These are phyloP conservation scores for Nettapus auritus DNA, from an alignment of 2,113 vertebrate genomes.

Conservation along the genomic window DNA sequence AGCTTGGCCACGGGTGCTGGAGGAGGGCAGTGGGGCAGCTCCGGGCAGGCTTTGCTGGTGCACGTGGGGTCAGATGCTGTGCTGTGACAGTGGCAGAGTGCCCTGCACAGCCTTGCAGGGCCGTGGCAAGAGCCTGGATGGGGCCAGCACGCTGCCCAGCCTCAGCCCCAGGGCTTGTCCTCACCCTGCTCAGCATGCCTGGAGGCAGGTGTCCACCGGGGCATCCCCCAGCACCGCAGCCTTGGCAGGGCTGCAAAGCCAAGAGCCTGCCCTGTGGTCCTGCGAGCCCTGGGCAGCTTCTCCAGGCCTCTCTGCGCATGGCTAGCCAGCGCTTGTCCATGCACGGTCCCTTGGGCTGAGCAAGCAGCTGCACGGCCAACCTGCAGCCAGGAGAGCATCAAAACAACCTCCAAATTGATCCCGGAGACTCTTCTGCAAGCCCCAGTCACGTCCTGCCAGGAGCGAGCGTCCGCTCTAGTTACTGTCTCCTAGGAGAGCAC, in stretches of 20 bases:
- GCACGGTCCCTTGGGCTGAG: neutral
- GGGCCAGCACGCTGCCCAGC: too few relatives aligned
- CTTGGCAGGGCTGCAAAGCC: neutral
- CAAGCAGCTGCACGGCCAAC: neutral
- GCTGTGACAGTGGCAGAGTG: too few relatives aligned
- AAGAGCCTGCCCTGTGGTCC: neutral
- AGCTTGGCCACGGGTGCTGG: neutral
- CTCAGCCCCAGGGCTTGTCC: too few relatives aligned
- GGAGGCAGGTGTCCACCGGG: too few relatives aligned
- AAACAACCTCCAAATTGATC: conserved; percentile 56
- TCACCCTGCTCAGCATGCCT: too few relatives aligned
- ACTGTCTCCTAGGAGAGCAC: conserved; percentile 67
- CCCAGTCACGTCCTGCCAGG: conserved; percentile 34
- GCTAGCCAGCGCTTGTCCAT: neutral
- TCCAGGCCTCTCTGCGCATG: neutral
- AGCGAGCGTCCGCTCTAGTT: conserved; percentile 44
- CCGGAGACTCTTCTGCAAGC: conserved; percentile 6
- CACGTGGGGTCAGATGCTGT: too few relatives aligned
- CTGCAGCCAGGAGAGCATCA: conserved; percentile 15
- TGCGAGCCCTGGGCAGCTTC: neutral
- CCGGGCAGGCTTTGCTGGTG: too few relatives aligned
- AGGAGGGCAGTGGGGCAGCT: neutral
- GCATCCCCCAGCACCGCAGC: neutral
- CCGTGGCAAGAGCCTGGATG: too few relatives aligned
- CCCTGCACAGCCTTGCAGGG: too few relatives aligned